Conservation (phyloP, 2,888 invertebrate genomes). For the Cybosia mesomella region DNA sequence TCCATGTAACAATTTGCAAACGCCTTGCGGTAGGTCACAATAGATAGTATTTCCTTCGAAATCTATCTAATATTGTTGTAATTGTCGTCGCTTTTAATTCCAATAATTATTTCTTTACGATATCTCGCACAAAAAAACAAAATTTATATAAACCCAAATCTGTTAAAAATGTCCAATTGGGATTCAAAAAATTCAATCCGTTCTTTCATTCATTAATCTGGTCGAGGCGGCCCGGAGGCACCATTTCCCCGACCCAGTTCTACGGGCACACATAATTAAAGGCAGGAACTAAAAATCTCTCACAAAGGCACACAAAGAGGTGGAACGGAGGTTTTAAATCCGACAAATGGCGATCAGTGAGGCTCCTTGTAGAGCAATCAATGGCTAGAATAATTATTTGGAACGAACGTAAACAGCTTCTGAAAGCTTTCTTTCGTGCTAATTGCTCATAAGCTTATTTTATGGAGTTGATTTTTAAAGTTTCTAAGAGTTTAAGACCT, state of each 20-base stretch:
- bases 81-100: not conserved
- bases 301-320: conserved; percentile 58
- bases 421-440: not conserved
- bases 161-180: conserved; percentile 33
- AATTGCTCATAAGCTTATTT: not conserved
- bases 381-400: conserved; percentile 10
- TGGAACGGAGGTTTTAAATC: conserved; percentile 46
- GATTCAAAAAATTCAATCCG: conserved; percentile 45
- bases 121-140: not conserved
- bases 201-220: conserved; percentile 47
- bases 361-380: conserved; percentile 15
- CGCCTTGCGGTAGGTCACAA: not conserved
- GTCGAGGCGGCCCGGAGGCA: conserved; percentile 31
- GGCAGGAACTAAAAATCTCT: conserved; percentile 64
- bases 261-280: conserved; percentile 70
- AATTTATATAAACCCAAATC: conserved; percentile 21
- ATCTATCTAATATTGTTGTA: not conserved
- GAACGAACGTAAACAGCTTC: not conserved
- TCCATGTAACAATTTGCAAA: too few relatives aligned
- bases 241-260: conserved; percentile 54
- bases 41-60: not conserved
- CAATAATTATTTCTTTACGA: not conserved
- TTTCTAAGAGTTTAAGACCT: not conserved
- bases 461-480: not conserved
- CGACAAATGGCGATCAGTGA: conserved; percentile 49